Percentiles rank a stretch among this genome's conserved stretches.
Evolutionary conservation across 2,113 vertebrate genomes (phyloP).

Genomic region (Pseudorasbora parva): DNA sequence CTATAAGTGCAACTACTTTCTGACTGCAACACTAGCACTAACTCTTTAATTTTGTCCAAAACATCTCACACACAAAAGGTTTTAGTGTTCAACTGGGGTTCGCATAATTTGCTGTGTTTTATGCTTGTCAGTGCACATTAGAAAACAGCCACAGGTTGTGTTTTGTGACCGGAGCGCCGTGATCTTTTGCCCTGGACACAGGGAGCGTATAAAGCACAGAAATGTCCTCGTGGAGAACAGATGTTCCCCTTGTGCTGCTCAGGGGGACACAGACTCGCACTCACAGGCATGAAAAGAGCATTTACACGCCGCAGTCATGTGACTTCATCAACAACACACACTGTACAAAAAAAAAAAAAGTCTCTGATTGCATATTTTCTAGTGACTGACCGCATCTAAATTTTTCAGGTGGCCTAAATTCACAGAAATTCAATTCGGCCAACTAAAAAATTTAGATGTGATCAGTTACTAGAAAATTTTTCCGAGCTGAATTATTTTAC

Average conservation of each 20-base stretch:
- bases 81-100: neutral
- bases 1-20: neutral
- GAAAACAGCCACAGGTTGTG: conserved; percentile 60
- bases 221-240: conserved; percentile 66
- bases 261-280: conserved; percentile 45
- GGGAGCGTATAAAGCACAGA: conserved; percentile 59
- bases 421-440: no score
- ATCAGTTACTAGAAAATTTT: no score
- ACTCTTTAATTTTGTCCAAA: neutral
- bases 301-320: neutral
- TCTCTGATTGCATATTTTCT: no score
- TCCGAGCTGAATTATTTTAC: no score
- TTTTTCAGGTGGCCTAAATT: no score
- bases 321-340: neutral
- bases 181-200: conserved; percentile 61
- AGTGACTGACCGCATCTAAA: no score
- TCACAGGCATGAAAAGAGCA: conserved; percentile 38
- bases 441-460: no score
- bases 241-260: conserved; percentile 67
- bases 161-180: conserved; percentile 56
- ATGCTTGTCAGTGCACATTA: conserved; percentile 43
- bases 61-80: neutral
- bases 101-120: neutral
- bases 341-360: no score
- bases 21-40: neutral